Percentiles rank a stretch among this genome's conserved stretches.
Evolutionary conservation across 2,113 vertebrate species (phyloP).

Genomic region (Sterna hirundo): DNA sequence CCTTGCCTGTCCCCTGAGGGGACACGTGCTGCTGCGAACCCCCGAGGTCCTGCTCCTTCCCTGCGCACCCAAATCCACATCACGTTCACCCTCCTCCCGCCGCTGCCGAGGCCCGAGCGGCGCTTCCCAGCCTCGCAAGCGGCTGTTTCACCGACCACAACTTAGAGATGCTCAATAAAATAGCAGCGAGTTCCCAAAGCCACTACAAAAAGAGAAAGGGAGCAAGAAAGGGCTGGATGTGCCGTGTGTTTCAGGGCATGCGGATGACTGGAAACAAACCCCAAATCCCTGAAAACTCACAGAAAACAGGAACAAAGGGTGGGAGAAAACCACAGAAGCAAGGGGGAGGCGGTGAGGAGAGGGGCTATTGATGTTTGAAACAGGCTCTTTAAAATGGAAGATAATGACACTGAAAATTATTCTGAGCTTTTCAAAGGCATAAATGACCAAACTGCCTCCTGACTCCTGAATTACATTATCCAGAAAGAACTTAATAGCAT

Average conservation of each 20-base stretch:
- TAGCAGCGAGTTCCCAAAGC: background rate
- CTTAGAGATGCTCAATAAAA: background rate
- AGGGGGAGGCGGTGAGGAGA: background rate
- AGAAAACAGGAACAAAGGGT: slow-evolving; percentile 47
- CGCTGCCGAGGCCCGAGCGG: accelerated
- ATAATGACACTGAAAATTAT: slow-evolving; percentile 81
- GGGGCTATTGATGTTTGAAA: slow-evolving; percentile 65
- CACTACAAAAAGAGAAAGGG: background rate
- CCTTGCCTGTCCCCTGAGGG: background rate
- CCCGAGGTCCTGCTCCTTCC: background rate
- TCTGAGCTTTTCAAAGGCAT: slow-evolving; percentile 80
- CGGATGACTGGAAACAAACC: background rate
- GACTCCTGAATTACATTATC: slow-evolving; percentile 81
- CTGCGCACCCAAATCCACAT: background rate
- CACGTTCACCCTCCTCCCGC: background rate
- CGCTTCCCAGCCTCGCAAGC: accelerated
- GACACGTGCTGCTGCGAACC: background rate
- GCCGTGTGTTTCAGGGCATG: background rate
- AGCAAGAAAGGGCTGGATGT: background rate
- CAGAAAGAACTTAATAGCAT: slow-evolving; percentile 82
- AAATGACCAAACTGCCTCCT: slow-evolving; percentile 82
- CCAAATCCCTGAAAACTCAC: slow-evolving; percentile 5
- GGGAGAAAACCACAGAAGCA: slow-evolving; percentile 27
- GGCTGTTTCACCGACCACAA: background rate
- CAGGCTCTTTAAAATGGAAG: slow-evolving; percentile 75